A percentile compares a stretch with the other conserved stretches of the same genome.
Conservation (phyloP, 2,888 invertebrate species). For the Kryphioiulus occultus region DNA sequence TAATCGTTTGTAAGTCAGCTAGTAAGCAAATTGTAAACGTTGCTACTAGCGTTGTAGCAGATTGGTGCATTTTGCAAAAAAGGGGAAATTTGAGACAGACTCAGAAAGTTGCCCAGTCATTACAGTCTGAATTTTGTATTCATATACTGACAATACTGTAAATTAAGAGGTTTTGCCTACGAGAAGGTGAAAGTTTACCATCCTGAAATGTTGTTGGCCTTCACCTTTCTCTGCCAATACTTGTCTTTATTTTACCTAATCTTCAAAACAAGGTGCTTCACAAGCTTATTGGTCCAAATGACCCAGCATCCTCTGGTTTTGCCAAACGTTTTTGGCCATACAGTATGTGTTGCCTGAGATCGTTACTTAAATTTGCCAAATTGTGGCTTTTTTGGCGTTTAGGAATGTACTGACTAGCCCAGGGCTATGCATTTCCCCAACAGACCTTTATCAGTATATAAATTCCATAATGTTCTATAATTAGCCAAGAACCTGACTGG, state of each 20-base stretch:
- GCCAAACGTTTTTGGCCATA: neutral
- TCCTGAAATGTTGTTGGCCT: neutral
- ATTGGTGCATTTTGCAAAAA: neutral
- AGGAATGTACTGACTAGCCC: neutral
- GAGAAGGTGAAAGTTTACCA: neutral
- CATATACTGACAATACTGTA: neutral
- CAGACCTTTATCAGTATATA: neutral
- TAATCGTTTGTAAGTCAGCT: too few relatives aligned
- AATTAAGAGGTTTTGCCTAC: neutral
- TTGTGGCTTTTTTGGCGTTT: neutral
- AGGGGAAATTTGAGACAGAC: neutral
- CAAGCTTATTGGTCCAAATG: too few relatives aligned
- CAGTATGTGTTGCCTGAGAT: too few relatives aligned
- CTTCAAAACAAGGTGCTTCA: neutral
- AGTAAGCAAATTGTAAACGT: too few relatives aligned
- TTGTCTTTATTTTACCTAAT: neutral
- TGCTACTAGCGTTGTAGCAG: neutral
- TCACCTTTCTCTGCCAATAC: neutral
- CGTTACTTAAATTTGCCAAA: neutral
- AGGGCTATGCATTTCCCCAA: neutral
- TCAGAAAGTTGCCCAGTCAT: neutral
- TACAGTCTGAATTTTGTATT: neutral
- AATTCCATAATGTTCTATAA: neutral
- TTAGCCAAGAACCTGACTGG: neutral
- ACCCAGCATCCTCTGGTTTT: neutral